phyloP scores from a whole-genome alignment of 2,797 vertebrate genomes.

The Sylvilagus floridanus region DNA sequence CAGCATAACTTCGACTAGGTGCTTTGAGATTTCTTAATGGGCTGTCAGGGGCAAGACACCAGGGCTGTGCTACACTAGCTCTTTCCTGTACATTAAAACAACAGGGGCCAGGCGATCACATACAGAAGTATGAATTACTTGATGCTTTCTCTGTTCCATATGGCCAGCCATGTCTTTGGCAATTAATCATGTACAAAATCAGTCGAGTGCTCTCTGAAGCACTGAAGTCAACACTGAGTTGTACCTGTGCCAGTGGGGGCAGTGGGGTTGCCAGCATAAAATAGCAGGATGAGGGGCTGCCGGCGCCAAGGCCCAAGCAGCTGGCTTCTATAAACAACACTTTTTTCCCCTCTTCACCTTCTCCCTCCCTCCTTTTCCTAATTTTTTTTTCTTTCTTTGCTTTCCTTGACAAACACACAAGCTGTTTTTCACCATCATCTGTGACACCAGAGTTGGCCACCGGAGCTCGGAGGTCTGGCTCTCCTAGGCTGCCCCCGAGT shows the following conservation, averaged over 20 bases:
- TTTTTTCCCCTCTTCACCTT: slow-evolving; percentile 75
- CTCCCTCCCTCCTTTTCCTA: not conserved
- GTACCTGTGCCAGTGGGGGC: slow-evolving; percentile 89
- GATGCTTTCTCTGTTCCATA: slow-evolving; percentile 92
- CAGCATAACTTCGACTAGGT: slow-evolving; percentile 90
- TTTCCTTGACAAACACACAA: slow-evolving; percentile 79
- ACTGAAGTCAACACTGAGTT: slow-evolving; percentile 89
- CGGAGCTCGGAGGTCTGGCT: slow-evolving; percentile 75
- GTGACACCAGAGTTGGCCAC: slow-evolving; percentile 77
- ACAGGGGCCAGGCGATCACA: slow-evolving; percentile 90
- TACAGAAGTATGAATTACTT: slow-evolving; percentile 92
- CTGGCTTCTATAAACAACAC: slow-evolving; percentile 91
- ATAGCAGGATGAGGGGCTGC: slow-evolving; percentile 87
- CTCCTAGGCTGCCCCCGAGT: not conserved
- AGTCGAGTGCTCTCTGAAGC: slow-evolving; percentile 89
- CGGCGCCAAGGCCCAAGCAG: slow-evolving; percentile 89
- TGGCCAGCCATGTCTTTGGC: slow-evolving; percentile 91
- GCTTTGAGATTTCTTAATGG: slow-evolving; percentile 93
- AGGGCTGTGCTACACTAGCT: slow-evolving; percentile 89
- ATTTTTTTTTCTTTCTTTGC: not conserved
- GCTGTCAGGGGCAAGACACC: slow-evolving; percentile 92
- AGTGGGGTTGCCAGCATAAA: slow-evolving; percentile 84
- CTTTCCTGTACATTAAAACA: slow-evolving; percentile 91
- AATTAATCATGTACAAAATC: slow-evolving; percentile 91
- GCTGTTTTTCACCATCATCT: slow-evolving; percentile 83